Evolutionary conservation across 30 jellyfish, hydroid and myxozoan species (phyloP).

Genomic region (Pelagia noctiluca): DNA sequence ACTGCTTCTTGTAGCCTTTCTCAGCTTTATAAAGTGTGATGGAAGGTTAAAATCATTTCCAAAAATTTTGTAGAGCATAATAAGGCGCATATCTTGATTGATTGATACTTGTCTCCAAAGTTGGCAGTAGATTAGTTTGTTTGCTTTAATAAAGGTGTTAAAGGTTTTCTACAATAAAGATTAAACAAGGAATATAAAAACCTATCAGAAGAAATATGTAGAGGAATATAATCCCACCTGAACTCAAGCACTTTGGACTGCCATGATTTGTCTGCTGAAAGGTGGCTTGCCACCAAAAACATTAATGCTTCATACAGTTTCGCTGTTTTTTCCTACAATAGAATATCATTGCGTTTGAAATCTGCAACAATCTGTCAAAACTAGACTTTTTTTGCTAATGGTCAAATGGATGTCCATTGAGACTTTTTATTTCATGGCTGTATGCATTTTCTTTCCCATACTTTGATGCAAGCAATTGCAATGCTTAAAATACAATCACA

Average conservation of each 20-base stretch:
- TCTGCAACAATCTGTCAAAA: no score
- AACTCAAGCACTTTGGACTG: conserved; percentile 30
- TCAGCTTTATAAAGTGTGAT: conserved; percentile 27
- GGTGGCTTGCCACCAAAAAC: conserved; percentile 51
- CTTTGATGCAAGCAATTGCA: no score
- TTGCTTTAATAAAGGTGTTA: not conserved
- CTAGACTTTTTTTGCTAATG: no score
- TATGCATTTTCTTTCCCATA: no score
- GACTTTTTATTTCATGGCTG: no score
- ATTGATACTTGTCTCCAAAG: conserved; percentile 43
- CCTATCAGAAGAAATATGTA: not conserved
- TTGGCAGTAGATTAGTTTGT: no score
- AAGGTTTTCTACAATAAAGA: not conserved
- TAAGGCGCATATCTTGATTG: no score
- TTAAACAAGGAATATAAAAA: not conserved
- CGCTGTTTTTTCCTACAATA: conserved; percentile 20
- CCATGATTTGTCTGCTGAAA: conserved; percentile 56
- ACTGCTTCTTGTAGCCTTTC: conserved; percentile 60
- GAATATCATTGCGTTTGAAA: no score
- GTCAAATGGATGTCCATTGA: no score
- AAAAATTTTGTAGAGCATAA: conserved; percentile 23
- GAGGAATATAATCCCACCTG: no score
- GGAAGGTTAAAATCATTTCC: conserved; percentile 33
- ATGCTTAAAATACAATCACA: no score
- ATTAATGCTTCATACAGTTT: conserved; percentile 31